These are phyloP conservation scores for Hyphantria cunea DNA, from an alignment of 1,140 invertebrate genomes.

Conservation along the genomic window DNA sequence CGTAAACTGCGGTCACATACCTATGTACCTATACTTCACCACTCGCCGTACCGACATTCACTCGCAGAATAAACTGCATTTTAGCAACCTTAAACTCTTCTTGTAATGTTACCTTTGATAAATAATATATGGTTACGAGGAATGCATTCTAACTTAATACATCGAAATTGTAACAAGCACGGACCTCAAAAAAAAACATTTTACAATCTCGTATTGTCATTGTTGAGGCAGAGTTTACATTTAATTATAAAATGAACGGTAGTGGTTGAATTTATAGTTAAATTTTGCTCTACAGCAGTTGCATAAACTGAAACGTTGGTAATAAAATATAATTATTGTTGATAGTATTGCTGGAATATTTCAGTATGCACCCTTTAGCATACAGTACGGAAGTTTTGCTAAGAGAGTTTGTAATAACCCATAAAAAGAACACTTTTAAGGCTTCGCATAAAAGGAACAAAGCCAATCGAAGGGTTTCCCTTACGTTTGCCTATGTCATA, in stretches of 20 bases:
- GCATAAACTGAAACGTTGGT: background rate
- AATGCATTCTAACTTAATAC: too few species aligned
- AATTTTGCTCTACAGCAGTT: slow-evolving; percentile 28
- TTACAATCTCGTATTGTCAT: slow-evolving; percentile 21
- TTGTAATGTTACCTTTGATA: too few species aligned
- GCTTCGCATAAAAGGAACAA: slow-evolving; percentile 44
- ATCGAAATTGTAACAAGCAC: slow-evolving; percentile 5
- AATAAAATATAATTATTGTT: background rate
- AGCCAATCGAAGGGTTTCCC: slow-evolving; percentile 44
- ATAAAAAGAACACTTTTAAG: slow-evolving; percentile 28
- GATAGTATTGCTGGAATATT: background rate
- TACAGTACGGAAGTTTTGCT: too few species aligned
- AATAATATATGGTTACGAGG: too few species aligned
- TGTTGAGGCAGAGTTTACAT: slow-evolving; percentile 30
- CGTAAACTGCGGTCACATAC: slow-evolving; percentile 23
- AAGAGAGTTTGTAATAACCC: background rate
- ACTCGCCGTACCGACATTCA: slow-evolving; percentile 3
- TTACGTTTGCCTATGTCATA: slow-evolving; percentile 1
- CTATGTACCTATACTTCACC: slow-evolving; percentile 15
- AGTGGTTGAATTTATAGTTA: too few species aligned
- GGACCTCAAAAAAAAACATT: slow-evolving; percentile 27
- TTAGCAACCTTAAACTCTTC: background rate
- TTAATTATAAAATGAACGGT: slow-evolving; percentile 42
- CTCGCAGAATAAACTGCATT: slow-evolving; percentile 11
- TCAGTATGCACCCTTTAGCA: too few species aligned